phyloP scores from a whole-genome alignment of 2,888 invertebrate genomes.

The Pediacus dermestoides region DNA sequence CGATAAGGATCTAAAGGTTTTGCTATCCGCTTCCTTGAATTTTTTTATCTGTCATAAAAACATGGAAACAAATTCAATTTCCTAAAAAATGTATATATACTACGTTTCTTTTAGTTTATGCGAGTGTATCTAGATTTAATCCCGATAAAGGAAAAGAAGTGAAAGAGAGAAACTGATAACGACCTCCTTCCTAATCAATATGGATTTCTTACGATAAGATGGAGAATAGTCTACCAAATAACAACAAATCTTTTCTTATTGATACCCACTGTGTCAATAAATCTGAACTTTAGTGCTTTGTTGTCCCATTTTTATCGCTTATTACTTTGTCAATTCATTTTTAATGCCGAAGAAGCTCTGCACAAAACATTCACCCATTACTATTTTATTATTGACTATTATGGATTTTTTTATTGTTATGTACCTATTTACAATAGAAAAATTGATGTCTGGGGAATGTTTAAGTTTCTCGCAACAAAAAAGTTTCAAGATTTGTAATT shows the following conservation, averaged over 20 bases:
- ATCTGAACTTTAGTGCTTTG: constrained; percentile 19
- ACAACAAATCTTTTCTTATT: constrained; percentile 27
- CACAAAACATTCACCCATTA: neutral
- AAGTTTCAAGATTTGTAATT: no score
- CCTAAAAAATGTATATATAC: constrained; percentile 12
- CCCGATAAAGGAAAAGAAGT: constrained; percentile 29
- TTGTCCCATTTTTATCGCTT: constrained; percentile 19
- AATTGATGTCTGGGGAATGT: no score
- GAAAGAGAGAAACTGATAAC: constrained; percentile 27
- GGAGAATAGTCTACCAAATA: constrained; percentile 24
- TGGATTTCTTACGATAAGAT: constrained; percentile 23
- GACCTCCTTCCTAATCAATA: constrained; percentile 28
- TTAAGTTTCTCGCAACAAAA: no score
- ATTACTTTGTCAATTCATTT: constrained; percentile 8
- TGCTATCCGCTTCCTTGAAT: constrained; percentile 4
- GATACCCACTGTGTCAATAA: constrained; percentile 20
- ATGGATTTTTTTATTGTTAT: no score
- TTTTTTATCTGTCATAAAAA: constrained; percentile 18
- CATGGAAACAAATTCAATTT: constrained; percentile 22
- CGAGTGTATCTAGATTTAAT: constrained; percentile 30
- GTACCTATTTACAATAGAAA: no score
- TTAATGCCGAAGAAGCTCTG: neutral
- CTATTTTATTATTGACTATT: no score
- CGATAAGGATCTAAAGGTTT: constrained; percentile 7
- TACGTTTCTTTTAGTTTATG: constrained; percentile 20